A percentile compares a stretch with the other conserved stretches of the same genome.
These are phyloP conservation scores for Polyommatus icarus DNA, from an alignment of 2,888 invertebrate genomes.

Conservation along the genomic window DNA sequence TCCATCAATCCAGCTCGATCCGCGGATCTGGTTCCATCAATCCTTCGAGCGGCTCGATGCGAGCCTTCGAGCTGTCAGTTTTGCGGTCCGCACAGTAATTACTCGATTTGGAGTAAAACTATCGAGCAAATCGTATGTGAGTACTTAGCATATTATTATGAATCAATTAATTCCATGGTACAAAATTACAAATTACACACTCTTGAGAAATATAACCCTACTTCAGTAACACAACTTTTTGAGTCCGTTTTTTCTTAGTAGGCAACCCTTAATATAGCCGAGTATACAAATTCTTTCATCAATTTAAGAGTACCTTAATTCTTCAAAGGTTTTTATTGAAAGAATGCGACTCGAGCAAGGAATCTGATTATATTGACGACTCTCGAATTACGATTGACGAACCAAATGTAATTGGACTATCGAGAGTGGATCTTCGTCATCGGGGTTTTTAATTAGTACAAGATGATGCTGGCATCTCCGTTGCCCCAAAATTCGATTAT, in stretches of 20 bases:
- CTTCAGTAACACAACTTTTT: not conserved
- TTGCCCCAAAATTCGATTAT: no score
- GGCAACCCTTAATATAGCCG: not conserved
- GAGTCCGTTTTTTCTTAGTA: not conserved
- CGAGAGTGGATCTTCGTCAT: not conserved
- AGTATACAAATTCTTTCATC: not conserved
- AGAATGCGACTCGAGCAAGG: not conserved
- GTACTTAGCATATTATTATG: no score
- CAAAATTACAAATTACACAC: no score
- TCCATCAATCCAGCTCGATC: no score
- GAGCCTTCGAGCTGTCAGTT: no score
- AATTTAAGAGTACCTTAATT: conserved; percentile 1
- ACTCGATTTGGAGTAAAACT: no score
- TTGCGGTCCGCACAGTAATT: no score
- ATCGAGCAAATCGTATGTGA: no score
- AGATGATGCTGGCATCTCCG: no score
- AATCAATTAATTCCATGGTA: no score
- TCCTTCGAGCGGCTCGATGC: no score
- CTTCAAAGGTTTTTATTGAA: conserved; percentile 14
- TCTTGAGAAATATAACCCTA: not conserved
- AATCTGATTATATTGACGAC: not conserved
- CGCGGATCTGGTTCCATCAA: no score
- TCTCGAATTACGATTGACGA: not conserved
- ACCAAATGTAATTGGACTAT: not conserved
- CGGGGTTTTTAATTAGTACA: not conserved